Percentiles rank a stretch among this genome's conserved stretches.
Conservation (phyloP, 2,888 invertebrate genomes). For the Nasonia oneida region DNA sequence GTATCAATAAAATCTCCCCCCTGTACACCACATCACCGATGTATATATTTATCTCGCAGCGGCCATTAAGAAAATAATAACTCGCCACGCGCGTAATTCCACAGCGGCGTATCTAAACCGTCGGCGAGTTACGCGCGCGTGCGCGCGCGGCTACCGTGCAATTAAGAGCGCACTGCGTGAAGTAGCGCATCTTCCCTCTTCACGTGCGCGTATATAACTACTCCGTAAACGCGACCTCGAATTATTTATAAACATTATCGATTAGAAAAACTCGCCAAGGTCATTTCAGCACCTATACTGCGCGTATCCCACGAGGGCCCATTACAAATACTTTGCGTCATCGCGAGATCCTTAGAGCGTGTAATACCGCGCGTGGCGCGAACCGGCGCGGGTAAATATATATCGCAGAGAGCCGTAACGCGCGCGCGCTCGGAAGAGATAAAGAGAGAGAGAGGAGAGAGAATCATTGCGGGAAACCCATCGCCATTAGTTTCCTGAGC, state of each 20-base stretch:
- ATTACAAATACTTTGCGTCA: background rate
- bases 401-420: background rate
- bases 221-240: background rate
- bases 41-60: background rate
- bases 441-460: slow-evolving; percentile 52
- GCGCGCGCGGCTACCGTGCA: background rate
- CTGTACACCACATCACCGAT: background rate
- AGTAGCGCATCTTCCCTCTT: background rate
- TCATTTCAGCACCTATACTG: background rate
- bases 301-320: background rate
- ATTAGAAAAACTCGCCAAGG: slow-evolving; percentile 6
- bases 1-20: slow-evolving; percentile 5
- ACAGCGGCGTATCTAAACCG: background rate
- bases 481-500: slow-evolving; percentile 72
- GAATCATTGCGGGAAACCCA: slow-evolving; percentile 68
- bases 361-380: background rate
- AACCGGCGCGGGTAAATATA: background rate
- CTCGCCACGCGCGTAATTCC: background rate
- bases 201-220: background rate
- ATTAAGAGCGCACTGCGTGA: background rate
- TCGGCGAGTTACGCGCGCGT: background rate
- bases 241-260: background rate
- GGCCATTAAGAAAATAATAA: slow-evolving; percentile 11
- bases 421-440: background rate
- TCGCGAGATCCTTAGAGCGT: background rate